Evolutionary conservation across 2,888 invertebrate genomes (phyloP), one percentile per base, ranked within the genome.

Genomic region (Lasius fuliginosus): DNA sequence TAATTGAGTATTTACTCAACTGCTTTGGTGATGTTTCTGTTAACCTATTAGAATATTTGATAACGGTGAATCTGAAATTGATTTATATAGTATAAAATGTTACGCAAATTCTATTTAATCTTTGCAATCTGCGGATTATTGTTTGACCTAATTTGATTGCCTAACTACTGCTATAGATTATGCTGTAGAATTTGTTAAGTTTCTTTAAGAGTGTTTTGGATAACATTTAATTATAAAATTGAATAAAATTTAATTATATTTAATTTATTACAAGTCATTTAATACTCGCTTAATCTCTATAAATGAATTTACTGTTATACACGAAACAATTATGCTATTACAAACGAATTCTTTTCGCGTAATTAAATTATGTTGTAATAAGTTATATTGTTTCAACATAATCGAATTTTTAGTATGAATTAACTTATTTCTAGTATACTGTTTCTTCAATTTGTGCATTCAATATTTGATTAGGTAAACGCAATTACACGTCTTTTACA

Each of bases 181-280:
- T 40, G 65, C 9, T 23, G 5, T 64, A 49, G 15, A 49, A 49
- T 76, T 6, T 49, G 33, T 6, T 23, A 23, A 23, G 23, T 23
- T 23, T 46, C 5, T 9, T 33, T 3, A 64, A 64, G n/a, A 36
- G 36, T 46, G 4, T 46, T 46, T 12, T 46, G 3, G 15, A 46
- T 46, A 12, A 46, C 3, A 46, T 12, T 49, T 49, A 15, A 46
- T 49, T 1, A 49, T 49, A 12, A 46, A 46, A 46, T 46, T 46
- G 46, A 1, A 46, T 49, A 49, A 6, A 49, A 49, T 18, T 18
- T 49, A 49, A 49, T 49, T 49, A 18, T 5, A 18, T 15, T 18
- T 64, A 64, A 64, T 64, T 64, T 64, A 33, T 36, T 33, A 33
- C 18, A 46, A 23, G 23, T n/a, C 64, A 9, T 33, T 64, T 64